Evolutionary conservation across 2,797 vertebrate species (phyloP).

Genomic region (Sebastes oblongus): DNA sequence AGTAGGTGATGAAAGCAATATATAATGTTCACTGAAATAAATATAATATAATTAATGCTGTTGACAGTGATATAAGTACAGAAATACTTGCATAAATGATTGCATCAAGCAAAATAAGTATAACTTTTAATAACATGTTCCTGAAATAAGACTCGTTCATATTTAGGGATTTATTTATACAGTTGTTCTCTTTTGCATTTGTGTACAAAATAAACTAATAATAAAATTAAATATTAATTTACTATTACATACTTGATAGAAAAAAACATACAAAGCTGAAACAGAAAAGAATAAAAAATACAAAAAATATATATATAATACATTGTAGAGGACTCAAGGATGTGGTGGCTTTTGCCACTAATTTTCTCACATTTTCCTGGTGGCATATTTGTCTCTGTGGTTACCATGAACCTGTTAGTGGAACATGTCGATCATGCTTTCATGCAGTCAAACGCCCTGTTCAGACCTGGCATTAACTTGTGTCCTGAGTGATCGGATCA

Average conservation of each 20-base stretch:
- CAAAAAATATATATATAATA: not conserved
- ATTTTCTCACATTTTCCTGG: not conserved
- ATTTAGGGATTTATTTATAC: not conserved
- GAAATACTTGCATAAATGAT: not conserved
- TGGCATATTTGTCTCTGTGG: not conserved
- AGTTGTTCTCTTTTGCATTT: not conserved
- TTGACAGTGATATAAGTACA: not conserved
- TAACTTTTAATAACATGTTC: not conserved
- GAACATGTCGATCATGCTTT: not conserved
- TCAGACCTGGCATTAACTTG: too few relatives aligned
- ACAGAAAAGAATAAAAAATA: not conserved
- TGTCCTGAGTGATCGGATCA: too few relatives aligned
- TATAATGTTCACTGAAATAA: not conserved
- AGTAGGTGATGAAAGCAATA: not conserved
- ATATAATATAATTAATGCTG: not conserved
- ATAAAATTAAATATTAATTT: too few relatives aligned
- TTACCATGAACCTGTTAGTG: not conserved
- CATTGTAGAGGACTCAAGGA: not conserved
- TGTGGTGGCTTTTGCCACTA: not conserved
- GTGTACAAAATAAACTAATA: not conserved
- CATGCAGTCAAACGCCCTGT: not conserved
- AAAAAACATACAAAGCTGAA: not conserved
- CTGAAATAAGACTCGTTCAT: not conserved
- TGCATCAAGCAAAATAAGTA: not conserved
- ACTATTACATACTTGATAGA: not conserved